phyloP scores from a whole-genome alignment of 2,888 invertebrate species.

The Hemistola chrysoprasaria region DNA sequence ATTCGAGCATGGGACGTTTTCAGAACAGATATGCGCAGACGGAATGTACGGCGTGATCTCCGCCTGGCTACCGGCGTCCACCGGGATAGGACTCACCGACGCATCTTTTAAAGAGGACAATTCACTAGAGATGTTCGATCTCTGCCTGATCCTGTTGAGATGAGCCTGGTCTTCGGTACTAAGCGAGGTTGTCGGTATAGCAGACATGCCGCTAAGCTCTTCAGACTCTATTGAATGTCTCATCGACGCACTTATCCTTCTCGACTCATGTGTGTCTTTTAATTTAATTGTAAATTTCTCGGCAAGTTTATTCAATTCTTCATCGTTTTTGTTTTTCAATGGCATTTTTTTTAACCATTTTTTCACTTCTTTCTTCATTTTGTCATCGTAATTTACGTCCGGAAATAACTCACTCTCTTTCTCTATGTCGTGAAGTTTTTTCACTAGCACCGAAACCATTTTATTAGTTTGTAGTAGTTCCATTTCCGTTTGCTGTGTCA shows the following conservation, averaged over 20 bases:
- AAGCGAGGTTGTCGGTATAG: conserved; percentile 37
- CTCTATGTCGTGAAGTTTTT: conserved; percentile 48
- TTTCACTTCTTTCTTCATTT: conserved; percentile 39
- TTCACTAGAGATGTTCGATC: conserved; percentile 21
- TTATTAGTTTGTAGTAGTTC: conserved; percentile 39
- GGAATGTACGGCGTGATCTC: conserved; percentile 24
- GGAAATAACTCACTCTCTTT: conserved; percentile 32
- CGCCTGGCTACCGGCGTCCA: conserved; percentile 42
- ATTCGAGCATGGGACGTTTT: too few species aligned
- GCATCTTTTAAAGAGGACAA: conserved; percentile 26
- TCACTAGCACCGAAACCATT: conserved; percentile 42
- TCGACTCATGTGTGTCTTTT: conserved; percentile 33
- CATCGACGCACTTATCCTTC: conserved; percentile 32
- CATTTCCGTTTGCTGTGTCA: conserved; percentile 29
- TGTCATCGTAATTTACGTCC: conserved; percentile 22
- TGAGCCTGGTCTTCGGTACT: conserved; percentile 42
- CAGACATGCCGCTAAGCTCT: too few species aligned
- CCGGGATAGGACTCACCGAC: conserved; percentile 28
- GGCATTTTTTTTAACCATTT: conserved; percentile 47
- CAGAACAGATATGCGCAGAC: too few species aligned
- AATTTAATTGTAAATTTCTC: conserved; percentile 38
- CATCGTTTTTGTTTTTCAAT: conserved; percentile 24
- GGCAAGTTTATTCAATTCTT: conserved; percentile 24
- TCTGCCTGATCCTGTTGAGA: conserved; percentile 42
- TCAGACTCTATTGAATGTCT: conserved; percentile 17